Evolutionary conservation across 2,113 vertebrate species (phyloP), one percentile per base, ranked within the genome.

Genomic region (Brachyhypopomus occidentalis): DNA sequence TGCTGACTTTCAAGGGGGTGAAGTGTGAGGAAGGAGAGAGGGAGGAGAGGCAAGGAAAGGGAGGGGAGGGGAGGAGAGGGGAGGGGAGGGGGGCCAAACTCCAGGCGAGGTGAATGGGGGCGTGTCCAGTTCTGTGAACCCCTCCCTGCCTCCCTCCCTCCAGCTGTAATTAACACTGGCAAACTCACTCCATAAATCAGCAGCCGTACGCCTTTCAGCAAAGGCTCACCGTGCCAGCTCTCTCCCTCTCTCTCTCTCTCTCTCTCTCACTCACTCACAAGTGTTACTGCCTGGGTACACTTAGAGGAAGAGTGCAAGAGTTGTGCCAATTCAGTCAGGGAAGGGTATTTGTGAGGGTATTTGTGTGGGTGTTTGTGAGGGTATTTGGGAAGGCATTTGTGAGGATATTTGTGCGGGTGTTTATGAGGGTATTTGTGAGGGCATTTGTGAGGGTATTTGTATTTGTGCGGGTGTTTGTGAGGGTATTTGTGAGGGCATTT

Each of bases 121-220:
- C 45, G 58, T 59, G 36, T 66, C 72, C 45, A 64, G 62, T 56
- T 81, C 74, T 30, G 67, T 81, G 72, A 72, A 78, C 52, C 45
- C 27, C 75, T 66, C 20, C 22, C 34, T 23, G 62, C 81, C 75
- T 66, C 20, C 22, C 34, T 23, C 71, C 81, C 82, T 79, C 70
- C 71, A 83, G 82, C 71, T 74, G 76, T 83, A 83, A 83, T 83
- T 83, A 83, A 83, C 82, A 83, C 71, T 19, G 62, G 76, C 82
- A 64, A 63, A 34, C 55, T 73, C 60, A 48, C 76, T 83, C 36
- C 45, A 83, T 83, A 79, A 83, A 83, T 83, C 76, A 83, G 77
- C 70, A 66, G 17, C 75, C 34, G 75, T 52, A 58, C 1, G n/a
- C 41, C 58, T 83, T 72, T 78, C 58, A 41, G 75, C 48, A 25